Conservation (phyloP, 1,140 invertebrate species). For the Scaptomyza pallida region DNA sequence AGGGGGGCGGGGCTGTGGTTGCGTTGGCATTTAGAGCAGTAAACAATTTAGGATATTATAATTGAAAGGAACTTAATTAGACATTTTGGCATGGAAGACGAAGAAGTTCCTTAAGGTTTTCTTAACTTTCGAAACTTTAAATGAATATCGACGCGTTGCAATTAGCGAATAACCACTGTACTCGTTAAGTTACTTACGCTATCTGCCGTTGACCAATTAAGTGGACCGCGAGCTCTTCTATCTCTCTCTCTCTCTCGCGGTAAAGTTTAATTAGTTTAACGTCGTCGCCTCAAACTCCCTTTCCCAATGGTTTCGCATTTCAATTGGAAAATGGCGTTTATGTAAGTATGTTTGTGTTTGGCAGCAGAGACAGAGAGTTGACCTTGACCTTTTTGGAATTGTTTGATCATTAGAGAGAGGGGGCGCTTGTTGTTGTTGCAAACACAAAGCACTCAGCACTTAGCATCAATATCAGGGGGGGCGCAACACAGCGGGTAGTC, state of each 20-base stretch:
- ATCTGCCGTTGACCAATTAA: background rate
- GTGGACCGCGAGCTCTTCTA: background rate
- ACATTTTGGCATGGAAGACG: too few relatives aligned
- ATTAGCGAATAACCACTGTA: background rate
- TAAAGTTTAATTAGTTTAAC: background rate
- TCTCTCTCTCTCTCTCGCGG: too few relatives aligned
- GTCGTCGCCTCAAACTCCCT: too few relatives aligned
- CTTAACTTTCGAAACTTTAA: too few relatives aligned
- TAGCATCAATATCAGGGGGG: slow-evolving; percentile 28
- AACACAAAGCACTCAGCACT: background rate
- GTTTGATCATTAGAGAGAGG: slow-evolving; percentile 19
- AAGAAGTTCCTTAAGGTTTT: too few relatives aligned
- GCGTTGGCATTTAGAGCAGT: slow-evolving; percentile 1
- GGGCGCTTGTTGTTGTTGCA: background rate
- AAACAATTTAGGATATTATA: too few relatives aligned
- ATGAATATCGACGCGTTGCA: background rate
- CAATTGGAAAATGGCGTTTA: background rate
- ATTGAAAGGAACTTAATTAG: too few relatives aligned
- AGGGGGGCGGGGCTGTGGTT: slow-evolving; percentile 1
- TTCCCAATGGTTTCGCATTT: background rate
- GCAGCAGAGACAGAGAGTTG: background rate
- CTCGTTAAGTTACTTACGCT: background rate
- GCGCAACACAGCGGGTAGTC: slow-evolving; percentile 9
- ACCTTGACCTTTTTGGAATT: slow-evolving; percentile 58
- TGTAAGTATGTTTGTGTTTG: background rate